Evolutionary conservation across 2,888 invertebrate species (phyloP), one percentile per base, ranked within the genome.

Genomic region (Scaptomyza parva): DNA sequence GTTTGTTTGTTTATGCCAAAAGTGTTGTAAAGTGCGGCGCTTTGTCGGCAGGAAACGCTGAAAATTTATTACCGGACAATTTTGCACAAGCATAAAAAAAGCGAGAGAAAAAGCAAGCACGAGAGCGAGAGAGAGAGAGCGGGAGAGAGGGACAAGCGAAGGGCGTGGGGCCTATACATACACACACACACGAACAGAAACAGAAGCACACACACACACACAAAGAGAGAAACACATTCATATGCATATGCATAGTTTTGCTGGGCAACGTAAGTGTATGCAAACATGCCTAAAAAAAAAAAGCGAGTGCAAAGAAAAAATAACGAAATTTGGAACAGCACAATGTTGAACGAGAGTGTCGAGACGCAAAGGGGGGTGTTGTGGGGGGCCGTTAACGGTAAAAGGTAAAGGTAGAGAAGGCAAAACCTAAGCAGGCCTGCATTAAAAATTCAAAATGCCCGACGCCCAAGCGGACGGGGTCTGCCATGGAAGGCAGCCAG

Each of bases 41-140:
- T 89, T 89, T 88, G 89, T 86, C 78, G 87, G 76, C 89, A 87
- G 81, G 82, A 78, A 85, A 78, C 81, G 88, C 77, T 76, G 81
- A 80, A 89, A 89, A 89, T 89, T 89, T 90, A 89, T 90, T 90
- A 86, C 86, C 89, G 86, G 83, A 86, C 88, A 84, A 88, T 86
- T 88, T 86, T 84, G 67, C 75, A 72, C 70, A 58, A 71, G 70
- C 77, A 73, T 66, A 67, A 71, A 80, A 76, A 73, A 77, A n/a
- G n/a, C n/a, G n/a, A n/a, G n/a, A n/a, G n/a, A n/a, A 60, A 55
- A 60, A 30, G 67, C 74, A n/a, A n/a, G n/a, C 30, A 14, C 11
- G 1, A 9, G 26, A 4, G 7, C 1, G 24, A 12, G 3, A 6
- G 1, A 9, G 26, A 4, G 7, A 2, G 24, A 12, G 3, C 2